Percentiles rank a stretch among this genome's conserved stretches.
Evolutionary conservation across 2,888 invertebrate species (phyloP).

Genomic region (Pelosia muscerda): DNA sequence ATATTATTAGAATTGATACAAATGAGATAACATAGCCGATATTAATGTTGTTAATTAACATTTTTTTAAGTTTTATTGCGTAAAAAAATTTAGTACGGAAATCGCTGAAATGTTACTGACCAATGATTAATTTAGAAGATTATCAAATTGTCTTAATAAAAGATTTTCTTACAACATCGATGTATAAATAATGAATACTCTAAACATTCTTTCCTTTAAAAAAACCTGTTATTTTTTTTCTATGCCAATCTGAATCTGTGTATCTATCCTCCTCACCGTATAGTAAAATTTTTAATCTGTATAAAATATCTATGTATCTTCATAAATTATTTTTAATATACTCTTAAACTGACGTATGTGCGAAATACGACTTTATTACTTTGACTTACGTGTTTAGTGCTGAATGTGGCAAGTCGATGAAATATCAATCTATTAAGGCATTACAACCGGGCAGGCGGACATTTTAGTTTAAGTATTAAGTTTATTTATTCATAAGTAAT

Average conservation of each 20-base stretch:
- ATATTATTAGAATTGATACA: background rate
- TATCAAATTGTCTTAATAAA: conserved; percentile 6
- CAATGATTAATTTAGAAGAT: background rate
- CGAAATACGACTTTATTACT: conserved; percentile 30
- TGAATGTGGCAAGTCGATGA: conserved; percentile 39
- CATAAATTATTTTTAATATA: conserved; percentile 50
- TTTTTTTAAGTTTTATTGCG: background rate
- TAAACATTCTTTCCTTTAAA: conserved; percentile 22
- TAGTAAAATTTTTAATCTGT: conserved; percentile 45
- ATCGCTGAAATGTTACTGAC: background rate
- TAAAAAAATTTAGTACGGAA: background rate
- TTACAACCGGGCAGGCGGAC: conserved; percentile 24
- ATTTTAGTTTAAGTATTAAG: conserved; percentile 22
- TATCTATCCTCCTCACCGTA: conserved; percentile 37
- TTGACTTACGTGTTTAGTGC: conserved; percentile 30
- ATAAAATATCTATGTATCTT: conserved; percentile 47
- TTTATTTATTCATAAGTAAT: conserved; percentile 36
- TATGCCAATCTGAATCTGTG: conserved; percentile 34
- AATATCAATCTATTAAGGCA: conserved; percentile 35
- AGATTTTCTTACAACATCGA: conserved; percentile 13
- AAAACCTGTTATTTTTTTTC: conserved; percentile 34
- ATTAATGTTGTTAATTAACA: conserved; percentile 1
- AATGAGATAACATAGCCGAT: background rate
- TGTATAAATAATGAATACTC: conserved; percentile 29
- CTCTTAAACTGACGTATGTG: background rate